Evolutionary conservation across 2,113 vertebrate genomes (phyloP), one percentile per base, ranked within the genome.

Genomic region (Xenopus tropicalis): DNA sequence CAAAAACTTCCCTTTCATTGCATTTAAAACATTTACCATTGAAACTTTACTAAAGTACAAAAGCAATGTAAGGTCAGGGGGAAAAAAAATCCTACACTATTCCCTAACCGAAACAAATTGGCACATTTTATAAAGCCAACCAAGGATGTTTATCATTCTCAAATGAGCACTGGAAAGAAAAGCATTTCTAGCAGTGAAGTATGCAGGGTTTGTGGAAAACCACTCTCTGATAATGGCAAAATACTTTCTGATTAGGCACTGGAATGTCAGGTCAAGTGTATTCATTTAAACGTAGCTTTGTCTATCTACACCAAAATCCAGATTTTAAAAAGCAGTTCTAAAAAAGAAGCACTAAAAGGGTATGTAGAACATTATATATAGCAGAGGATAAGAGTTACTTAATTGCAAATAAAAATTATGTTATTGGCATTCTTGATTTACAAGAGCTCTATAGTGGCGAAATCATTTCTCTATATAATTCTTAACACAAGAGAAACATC

Each of bases 251-350:
- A 67, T 74, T 67, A 51, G 54, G 6, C 23, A 51, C n/a, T 67
- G 37, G 54, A 67, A 46, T 61, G 42, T 67, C 17, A 61, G 42
- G 72, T 59, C 63, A 67, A 67, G 54, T 67, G 23, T 61, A 67
- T 29, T 48, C 21, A 48, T 59, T 67, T 61, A 61, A 58, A 58
- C 16, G 19, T 24, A 16, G 24, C 22, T 24, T 74, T 48, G 17
- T 74, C 54, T 10, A 9, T 43, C 21, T 16, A 14, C 13, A 48
- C 57, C 22, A 20, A 56, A 71, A 71, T 46, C 57, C 25, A 48
- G 57, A 13, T 70, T 48, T 70, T 17, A 37, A 37, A 37, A 43
- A 54, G 21, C 1, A 13, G 4, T 12, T 58, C 11, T 44, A 17
- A 14, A 20, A 21, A 14, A 6, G 23, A 56, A 72, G 46, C 46